phyloP scores from a whole-genome alignment of 2,113 vertebrate species.

The Vicugna pacos region DNA sequence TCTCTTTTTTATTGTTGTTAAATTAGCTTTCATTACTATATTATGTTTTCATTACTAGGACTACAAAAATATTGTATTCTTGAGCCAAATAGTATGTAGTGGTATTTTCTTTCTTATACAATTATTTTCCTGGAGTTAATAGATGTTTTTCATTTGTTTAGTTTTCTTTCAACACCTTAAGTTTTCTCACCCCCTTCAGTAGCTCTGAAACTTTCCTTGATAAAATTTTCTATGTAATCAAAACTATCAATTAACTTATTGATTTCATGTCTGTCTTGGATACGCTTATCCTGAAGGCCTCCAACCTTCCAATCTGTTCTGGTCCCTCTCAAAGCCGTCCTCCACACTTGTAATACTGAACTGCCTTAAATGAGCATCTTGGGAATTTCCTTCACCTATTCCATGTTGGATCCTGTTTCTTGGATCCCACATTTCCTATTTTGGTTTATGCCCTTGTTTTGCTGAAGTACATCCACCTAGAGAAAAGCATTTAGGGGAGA shows the following conservation, averaged over 20 bases:
- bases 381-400: slow-evolving; percentile 12
- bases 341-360: neutral
- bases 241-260: neutral
- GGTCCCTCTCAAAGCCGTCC: neutral
- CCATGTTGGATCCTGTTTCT: neutral
- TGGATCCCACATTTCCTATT: neutral
- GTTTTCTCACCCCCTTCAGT: neutral
- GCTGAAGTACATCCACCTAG: neutral
- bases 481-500: neutral
- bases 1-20: neutral
- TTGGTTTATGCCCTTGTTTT: slow-evolving; percentile 46
- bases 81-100: neutral
- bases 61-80: neutral
- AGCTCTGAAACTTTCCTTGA: neutral
- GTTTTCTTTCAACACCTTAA: slow-evolving; percentile 43
- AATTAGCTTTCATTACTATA: neutral
- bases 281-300: neutral
- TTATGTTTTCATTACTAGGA: neutral
- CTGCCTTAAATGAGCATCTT: neutral
- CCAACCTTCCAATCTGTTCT: neutral
- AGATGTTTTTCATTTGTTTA: neutral
- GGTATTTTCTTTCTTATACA: neutral
- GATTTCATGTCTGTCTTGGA: neutral
- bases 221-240: neutral
- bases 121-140: slow-evolving; percentile 45